A percentile compares a stretch with the other conserved stretches of the same genome.
These are phyloP conservation scores for Alloplasta piceator DNA, from an alignment of 2,888 invertebrate genomes.

Conservation along the genomic window DNA sequence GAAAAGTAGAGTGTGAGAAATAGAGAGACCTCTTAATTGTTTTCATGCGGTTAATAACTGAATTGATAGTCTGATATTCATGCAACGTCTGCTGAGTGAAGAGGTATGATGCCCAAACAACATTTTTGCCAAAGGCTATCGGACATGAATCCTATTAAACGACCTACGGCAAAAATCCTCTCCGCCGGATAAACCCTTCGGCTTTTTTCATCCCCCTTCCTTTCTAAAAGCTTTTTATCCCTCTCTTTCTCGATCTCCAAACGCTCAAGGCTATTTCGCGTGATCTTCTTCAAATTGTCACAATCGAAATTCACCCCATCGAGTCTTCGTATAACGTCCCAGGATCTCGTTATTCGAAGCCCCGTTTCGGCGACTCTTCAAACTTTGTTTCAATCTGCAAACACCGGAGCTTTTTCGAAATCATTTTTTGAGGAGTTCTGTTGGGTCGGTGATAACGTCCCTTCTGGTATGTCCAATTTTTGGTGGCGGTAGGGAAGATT, in stretches of 20 bases:
- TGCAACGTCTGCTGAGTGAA: slow-evolving; percentile 66
- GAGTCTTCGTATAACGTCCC: too few relatives aligned
- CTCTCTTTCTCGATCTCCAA: slow-evolving; percentile 29
- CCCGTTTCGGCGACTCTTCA: too few relatives aligned
- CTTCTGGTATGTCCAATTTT: too few relatives aligned
- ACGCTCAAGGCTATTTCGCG: too few relatives aligned
- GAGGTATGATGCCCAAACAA: slow-evolving; percentile 25
- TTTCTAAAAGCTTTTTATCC: slow-evolving; percentile 30
- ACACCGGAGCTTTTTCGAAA: too few relatives aligned
- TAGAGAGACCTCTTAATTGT: slow-evolving; percentile 57
- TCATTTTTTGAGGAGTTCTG: too few relatives aligned
- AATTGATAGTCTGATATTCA: slow-evolving; percentile 50
- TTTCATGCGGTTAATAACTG: slow-evolving; percentile 65
- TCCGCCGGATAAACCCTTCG: slow-evolving; percentile 16
- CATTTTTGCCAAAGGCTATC: slow-evolving; percentile 57
- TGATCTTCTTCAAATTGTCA: too few relatives aligned
- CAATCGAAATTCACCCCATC: too few relatives aligned
- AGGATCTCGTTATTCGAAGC: too few relatives aligned
- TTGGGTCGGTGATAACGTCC: too few relatives aligned
- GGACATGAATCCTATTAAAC: slow-evolving; percentile 67
- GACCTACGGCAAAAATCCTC: slow-evolving; percentile 55
- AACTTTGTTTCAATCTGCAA: too few relatives aligned
- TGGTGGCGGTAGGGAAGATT: too few relatives aligned
- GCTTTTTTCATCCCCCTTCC: not conserved
- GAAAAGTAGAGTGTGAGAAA: not conserved